phyloP scores from a whole-genome alignment of 1,140 invertebrate species.

The Cyphomyrmex costatus region DNA sequence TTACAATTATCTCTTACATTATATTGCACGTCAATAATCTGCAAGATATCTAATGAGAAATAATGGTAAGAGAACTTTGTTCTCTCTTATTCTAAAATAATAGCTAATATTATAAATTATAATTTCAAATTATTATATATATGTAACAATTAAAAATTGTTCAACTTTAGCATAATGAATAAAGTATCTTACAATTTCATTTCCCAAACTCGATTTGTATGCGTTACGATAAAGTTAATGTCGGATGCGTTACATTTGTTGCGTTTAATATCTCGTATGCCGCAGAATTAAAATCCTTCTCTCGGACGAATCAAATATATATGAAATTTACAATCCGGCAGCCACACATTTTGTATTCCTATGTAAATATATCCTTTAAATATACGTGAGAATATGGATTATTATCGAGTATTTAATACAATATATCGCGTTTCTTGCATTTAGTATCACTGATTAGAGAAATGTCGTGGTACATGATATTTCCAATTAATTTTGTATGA shows the following conservation, averaged over 20 bases:
- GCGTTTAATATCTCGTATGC: background rate
- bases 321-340: background rate
- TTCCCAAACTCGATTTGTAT: background rate
- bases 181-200: background rate
- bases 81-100: background rate
- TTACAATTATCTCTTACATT: background rate
- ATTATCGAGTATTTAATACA: background rate
- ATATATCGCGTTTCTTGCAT: background rate
- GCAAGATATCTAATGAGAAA: background rate
- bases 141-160: background rate
- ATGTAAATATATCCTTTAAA: too few species aligned
- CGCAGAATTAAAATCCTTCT: background rate
- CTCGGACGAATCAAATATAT: background rate
- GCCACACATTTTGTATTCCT: background rate
- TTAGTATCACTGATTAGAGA: conserved; percentile 8
- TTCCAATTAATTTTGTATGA: conserved; percentile 11
- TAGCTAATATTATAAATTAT: background rate
- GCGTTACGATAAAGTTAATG: background rate
- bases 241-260: background rate
- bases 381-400: background rate
- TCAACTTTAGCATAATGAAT: background rate
- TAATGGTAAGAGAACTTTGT: background rate
- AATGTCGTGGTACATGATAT: background rate
- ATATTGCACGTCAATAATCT: background rate
- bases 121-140: too few species aligned